Conservation (phyloP, 2,113 vertebrate species). For the Shinisaurus crocodilurus region DNA sequence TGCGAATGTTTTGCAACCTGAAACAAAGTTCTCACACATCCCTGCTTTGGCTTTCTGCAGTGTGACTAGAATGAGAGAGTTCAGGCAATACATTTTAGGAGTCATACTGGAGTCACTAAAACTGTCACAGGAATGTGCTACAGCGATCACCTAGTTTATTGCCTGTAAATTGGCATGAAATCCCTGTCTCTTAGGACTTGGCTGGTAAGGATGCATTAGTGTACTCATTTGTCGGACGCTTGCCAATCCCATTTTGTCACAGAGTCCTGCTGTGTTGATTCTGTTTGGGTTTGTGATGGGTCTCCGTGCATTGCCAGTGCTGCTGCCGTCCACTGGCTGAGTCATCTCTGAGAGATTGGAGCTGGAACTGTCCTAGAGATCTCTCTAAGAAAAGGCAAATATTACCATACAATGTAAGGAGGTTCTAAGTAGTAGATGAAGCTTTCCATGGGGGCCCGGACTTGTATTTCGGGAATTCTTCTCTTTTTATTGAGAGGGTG, state of each 20-base stretch:
- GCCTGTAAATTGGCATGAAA: not conserved
- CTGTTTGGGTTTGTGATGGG: conserved; percentile 53
- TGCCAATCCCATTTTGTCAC: not conserved
- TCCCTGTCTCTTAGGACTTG: conserved; percentile 36
- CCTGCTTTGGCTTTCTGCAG: not conserved
- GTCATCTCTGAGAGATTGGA: conserved; percentile 37
- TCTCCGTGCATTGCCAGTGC: conserved; percentile 61
- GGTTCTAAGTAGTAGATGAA: not conserved
- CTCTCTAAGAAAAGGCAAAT: conserved; percentile 40
- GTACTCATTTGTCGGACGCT: conserved; percentile 40
- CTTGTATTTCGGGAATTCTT: not conserved
- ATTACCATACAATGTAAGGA: conserved; percentile 49
- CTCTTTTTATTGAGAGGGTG: not conserved
- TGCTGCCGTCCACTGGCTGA: conserved; percentile 49
- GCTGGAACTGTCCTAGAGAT: conserved; percentile 54
- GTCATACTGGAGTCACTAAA: not conserved
- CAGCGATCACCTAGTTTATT: not conserved
- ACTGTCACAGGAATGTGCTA: conserved; percentile 1
- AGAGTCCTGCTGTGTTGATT: conserved; percentile 25
- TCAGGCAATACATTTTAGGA: not conserved
- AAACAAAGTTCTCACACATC: no score
- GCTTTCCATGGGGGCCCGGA: not conserved
- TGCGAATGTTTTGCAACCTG: no score
- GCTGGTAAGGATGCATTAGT: conserved; percentile 44
- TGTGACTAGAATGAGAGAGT: not conserved